Conservation (phyloP, 2,888 invertebrate genomes). For the Leptinotarsa juncta region DNA sequence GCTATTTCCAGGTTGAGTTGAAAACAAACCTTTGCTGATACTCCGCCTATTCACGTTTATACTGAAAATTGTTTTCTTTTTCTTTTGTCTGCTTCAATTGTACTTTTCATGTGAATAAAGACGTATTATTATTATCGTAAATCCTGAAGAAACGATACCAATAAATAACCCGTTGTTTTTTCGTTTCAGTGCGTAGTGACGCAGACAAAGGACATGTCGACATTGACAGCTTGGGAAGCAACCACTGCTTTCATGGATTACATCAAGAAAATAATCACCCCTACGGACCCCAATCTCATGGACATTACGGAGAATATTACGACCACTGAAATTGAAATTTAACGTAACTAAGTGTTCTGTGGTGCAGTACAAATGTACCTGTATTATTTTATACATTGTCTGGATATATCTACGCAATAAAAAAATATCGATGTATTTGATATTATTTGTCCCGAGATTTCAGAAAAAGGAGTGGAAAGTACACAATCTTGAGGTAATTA, state of each 20-base stretch:
- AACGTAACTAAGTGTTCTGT: neutral
- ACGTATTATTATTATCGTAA: no score
- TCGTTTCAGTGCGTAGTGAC: conserved; percentile 8
- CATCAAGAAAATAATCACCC: conserved; percentile 24
- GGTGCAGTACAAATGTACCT: conserved; percentile 1
- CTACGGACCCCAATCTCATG: conserved; percentile 16
- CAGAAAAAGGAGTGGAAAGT: no score
- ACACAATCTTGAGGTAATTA: no score
- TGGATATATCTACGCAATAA: neutral
- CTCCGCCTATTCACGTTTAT: no score
- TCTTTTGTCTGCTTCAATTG: no score
- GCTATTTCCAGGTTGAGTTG: no score
- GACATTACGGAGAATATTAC: conserved; percentile 21
- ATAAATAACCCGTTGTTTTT: neutral
- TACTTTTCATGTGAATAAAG: no score
- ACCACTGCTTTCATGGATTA: conserved; percentile 21
- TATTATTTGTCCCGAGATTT: no score
- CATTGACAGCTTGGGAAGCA: conserved; percentile 13
- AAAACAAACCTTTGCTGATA: no score
- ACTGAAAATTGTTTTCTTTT: no score
- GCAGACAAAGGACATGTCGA: conserved; percentile 2
- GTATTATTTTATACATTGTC: conserved; percentile 2
- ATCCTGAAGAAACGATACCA: neutral
- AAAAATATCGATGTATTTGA: neutral
- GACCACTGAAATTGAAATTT: conserved; percentile 5